A percentile compares a stretch with the other conserved stretches of the same genome.
phyloP scores from a whole-genome alignment of 2,888 invertebrate genomes.

The Achlya flavicornis region DNA sequence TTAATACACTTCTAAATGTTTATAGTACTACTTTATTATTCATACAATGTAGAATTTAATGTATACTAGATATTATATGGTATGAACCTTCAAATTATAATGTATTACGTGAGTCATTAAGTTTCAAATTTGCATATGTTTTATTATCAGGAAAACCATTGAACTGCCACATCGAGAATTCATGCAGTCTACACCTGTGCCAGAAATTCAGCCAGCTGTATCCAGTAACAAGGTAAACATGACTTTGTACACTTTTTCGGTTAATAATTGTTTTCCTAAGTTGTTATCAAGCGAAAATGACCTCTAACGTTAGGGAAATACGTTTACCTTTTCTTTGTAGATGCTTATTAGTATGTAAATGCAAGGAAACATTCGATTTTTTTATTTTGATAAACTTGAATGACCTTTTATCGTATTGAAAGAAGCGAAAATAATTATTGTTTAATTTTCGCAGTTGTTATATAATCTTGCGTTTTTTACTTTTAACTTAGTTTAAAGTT shows the following conservation, averaged over 20 bases:
- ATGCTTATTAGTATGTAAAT: not conserved
- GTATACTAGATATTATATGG: no score
- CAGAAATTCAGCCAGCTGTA: slow-evolving; percentile 93
- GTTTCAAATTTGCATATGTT: not conserved
- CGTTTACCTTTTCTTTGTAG: not conserved
- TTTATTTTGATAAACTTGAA: not conserved
- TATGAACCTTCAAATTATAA: no score
- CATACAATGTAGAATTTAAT: no score
- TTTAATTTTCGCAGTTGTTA: not conserved
- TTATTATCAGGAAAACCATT: slow-evolving; percentile 84
- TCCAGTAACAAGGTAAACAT: slow-evolving; percentile 86
- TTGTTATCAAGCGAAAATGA: not conserved
- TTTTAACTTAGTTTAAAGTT: not conserved
- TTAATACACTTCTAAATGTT: no score
- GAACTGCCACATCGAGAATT: slow-evolving; percentile 85
- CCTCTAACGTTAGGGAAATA: not conserved
- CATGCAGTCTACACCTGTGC: slow-evolving; percentile 93
- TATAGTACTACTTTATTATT: no score
- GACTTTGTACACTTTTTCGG: not conserved
- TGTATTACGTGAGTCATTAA: not conserved
- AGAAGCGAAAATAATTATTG: not conserved
- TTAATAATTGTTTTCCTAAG: slow-evolving; percentile 9
- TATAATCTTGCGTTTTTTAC: not conserved
- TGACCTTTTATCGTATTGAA: not conserved
- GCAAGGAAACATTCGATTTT: not conserved